Base-by-base conservation (phyloP, 2,888 invertebrate genomes). In the Lochmaea capreae region DNA sequence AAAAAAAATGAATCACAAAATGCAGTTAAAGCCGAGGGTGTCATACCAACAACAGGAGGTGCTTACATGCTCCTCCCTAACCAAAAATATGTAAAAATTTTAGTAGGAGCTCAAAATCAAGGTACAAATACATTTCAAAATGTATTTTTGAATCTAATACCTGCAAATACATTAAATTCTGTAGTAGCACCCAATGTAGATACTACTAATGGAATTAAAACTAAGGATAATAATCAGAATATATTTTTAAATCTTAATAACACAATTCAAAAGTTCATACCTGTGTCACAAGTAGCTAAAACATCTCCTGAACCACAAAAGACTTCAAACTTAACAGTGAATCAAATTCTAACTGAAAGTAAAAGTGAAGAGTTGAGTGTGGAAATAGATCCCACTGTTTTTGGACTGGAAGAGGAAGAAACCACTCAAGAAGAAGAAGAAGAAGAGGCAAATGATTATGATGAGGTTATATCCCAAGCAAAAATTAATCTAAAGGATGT, bases 321-420 rank as follows among this genome's bases (percentile, higher is more conserved):
- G 42, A 75, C 73, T n/a, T 61, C 61, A 18, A 80, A 81, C 72
- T 61, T 80, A 14, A 83, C 80, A 66, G 82, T 84, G n/a, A 81
- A 78, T 72, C 79, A 83, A 72, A 73, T 84, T 5, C 73, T 85
- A 54, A 84, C 81, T 8, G 83, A 84, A 71, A 81, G 77, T 6
- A 86, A 86, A 78, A 83, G 83, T 12, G 87, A 87, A 77, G 87
- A 87, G 76, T 78, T 87, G 26, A 87, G 87, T 74, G 84, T 86
- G 1, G 87, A 87, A 81, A 83, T 86, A 42, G 86, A 87, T 75
- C 87, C 87, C 1, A 83, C 83, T 11, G 83, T 83, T 70, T 86
- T 84, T 75, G 79, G 79, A 8, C 59, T 81, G 39, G 83, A 83
- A 68, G 80, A 82, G 33, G 79, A 78, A 39, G 79, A 79, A 3